Base-by-base conservation (phyloP, 2,113 vertebrate species). In the Aix galericulata region DNA sequence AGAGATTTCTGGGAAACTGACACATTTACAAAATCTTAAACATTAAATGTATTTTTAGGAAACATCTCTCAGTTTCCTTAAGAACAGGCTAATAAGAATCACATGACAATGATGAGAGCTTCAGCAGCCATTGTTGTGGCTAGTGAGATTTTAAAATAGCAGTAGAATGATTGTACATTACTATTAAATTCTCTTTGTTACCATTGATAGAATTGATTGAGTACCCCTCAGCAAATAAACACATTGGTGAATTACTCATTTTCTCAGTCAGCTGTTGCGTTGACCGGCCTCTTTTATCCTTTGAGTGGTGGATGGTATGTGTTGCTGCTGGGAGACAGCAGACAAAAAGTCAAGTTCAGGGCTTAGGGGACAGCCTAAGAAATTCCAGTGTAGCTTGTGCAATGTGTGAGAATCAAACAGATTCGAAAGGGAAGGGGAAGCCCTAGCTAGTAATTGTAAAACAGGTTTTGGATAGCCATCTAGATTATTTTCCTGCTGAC, bases 281-380 rank as follows among this genome's bases (percentile, higher is more conserved):
- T 91, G 94, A 88, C 88, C 92, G 76, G 29, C 60, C 58, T 93
- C 83, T 75, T 63, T 91, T 74, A 92, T 88, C 44, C 71, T 83
- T 63, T n/a, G 87, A 75, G 68, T 66, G 84, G 87, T 0, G 0
- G 78, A 86, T 62, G 67, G 67, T 82, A 85, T 89, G 87, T 77
- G 72, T 55, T 59, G 89, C 94, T 96, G 85, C 91, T 95, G 85
- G 75, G 67, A 80, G 63, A 80, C 87, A 93, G 72, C 82, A 90
- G 71, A 85, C 55, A 60, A 82, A 96, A 82, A 84, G 82, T 50
- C 78, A 92, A 66, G 63, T 68, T n/a, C n/a, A 62, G 85, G 42
- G 76, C 85, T 91, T 88, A 82, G 55, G 36, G 40, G 42, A 73
- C 12, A 71, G 82, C 34, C 72, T 80, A 75, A 71, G 85, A 86